Evolutionary conservation across 2,888 invertebrate species (phyloP), one percentile per base, ranked within the genome.

Genomic region (Pinctada fucata): DNA sequence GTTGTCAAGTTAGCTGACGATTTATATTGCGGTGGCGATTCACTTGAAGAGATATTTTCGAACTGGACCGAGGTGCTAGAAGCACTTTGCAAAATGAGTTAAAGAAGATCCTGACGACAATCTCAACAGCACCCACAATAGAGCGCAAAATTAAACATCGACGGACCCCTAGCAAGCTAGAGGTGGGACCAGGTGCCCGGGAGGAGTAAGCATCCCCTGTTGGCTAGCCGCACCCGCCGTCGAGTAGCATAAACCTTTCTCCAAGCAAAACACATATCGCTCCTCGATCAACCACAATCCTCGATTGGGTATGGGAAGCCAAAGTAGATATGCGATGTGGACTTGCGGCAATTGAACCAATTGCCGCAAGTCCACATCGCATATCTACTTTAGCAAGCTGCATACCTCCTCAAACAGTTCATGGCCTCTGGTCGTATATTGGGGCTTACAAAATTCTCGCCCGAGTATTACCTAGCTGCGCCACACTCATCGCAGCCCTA

Each of bases 41-140:
- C 58, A 58, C 51, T 79, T 81, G 64, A 47, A 82, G 1, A 84
- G 71, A 72, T 79, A 79, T 52, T 58, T 80, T 1, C 31, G 31
- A 31, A 31, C 31, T 31, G 31, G 31, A 31, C 31, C 31, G 31
- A 31, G 31, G 78, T 84, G 3, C 64, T 84, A 6, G 84, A 79
- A 16, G 78, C 83, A 16, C 51, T 80, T 2, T 66, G 81, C 13
- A 45, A 79, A 64, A 78, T 79, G 16, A 78, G 78, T 70, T 4
- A n/a, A n/a, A 31, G 31, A 31, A 31, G 31, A 31, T 31, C 31
- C 31, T 31, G 31, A 31, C 31, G 31, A 31, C 31, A 31, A 31
- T 31, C 31, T 31, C 31, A 31, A 31, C 31, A 31, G 31, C 31
- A 31, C 31, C 31, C 31, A 31, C 31, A 31, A 31, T 31, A 31